Conservation (phyloP, 1,140 invertebrate species). For the Apis dorsata region DNA sequence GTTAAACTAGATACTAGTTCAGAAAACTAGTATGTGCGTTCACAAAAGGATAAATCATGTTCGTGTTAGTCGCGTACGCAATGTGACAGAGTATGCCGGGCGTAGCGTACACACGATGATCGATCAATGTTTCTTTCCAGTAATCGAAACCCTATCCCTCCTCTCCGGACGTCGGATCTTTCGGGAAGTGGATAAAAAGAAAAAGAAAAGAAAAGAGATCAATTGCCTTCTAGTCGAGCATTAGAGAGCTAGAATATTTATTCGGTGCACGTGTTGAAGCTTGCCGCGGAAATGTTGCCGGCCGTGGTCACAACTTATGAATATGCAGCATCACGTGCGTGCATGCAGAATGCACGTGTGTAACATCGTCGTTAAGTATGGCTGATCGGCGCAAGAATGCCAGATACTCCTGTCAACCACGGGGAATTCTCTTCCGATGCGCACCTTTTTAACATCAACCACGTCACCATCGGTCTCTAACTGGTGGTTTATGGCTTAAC, state of each 20-base stretch:
- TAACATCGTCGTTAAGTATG: slow-evolving; percentile 36
- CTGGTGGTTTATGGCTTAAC: not conserved
- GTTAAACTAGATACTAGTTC: too few species aligned
- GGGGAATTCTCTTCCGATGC: slow-evolving; percentile 31
- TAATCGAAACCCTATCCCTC: too few species aligned
- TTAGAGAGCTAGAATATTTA: slow-evolving; percentile 55
- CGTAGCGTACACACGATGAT: too few species aligned
- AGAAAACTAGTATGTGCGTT: not conserved
- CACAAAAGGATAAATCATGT: too few species aligned
- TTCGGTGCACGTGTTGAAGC: slow-evolving; percentile 57
- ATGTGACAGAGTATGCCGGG: too few species aligned
- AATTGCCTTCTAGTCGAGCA: slow-evolving; percentile 15
- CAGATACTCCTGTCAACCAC: slow-evolving; percentile 26
- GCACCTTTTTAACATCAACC: slow-evolving; percentile 10
- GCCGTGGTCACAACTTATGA: slow-evolving; percentile 52
- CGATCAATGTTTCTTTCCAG: too few species aligned
- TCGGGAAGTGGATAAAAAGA: not conserved
- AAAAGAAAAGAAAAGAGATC: slow-evolving; percentile 1
- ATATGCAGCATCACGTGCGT: slow-evolving; percentile 55
- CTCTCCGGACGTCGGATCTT: not conserved
- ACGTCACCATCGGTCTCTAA: not conserved
- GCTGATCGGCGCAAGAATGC: slow-evolving; percentile 35
- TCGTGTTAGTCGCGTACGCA: too few species aligned
- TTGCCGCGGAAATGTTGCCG: slow-evolving; percentile 55
- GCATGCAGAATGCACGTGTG: slow-evolving; percentile 30